These are phyloP conservation scores for Mamestra configurata DNA, from an alignment of 1,140 invertebrate genomes.

Conservation along the genomic window DNA sequence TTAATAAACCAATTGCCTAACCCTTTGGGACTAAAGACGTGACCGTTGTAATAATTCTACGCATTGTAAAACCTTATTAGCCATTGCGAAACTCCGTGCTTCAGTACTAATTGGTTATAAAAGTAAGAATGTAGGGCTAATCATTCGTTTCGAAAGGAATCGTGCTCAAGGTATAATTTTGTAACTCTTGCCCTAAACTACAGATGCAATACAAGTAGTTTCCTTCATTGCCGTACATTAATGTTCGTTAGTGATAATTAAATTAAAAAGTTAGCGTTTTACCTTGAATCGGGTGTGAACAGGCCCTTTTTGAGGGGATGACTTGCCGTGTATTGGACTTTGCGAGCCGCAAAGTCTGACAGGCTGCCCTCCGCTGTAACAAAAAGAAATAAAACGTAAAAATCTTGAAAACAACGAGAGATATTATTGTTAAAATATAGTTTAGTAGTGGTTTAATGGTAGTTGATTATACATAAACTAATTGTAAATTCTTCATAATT, in stretches of 20 bases:
- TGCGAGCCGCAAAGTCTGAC: constrained; percentile 92
- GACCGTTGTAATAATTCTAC: constrained; percentile 14
- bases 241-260: constrained; percentile 46
- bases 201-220: constrained; percentile 21
- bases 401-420: neutral
- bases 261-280: constrained; percentile 56
- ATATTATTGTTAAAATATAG: neutral
- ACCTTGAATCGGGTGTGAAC: constrained; percentile 91
- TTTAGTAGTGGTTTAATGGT: neutral
- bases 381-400: constrained; percentile 72
- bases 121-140: constrained; percentile 3
- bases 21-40: constrained; percentile 18
- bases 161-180: neutral
- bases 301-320: constrained; percentile 90
- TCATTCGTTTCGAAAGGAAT: constrained; percentile 38
- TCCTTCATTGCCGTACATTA: neutral
- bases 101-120: constrained; percentile 39
- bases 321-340: constrained; percentile 91
- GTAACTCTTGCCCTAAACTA: neutral
- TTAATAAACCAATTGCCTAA: constrained; percentile 35
- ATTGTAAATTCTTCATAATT: too few relatives aligned
- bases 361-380: constrained; percentile 95
- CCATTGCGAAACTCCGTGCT: constrained; percentile 13
- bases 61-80: constrained; percentile 20
- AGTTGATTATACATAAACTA: neutral